Conservation (phyloP, 1,140 invertebrate species). For the Brachystomella parvula region DNA sequence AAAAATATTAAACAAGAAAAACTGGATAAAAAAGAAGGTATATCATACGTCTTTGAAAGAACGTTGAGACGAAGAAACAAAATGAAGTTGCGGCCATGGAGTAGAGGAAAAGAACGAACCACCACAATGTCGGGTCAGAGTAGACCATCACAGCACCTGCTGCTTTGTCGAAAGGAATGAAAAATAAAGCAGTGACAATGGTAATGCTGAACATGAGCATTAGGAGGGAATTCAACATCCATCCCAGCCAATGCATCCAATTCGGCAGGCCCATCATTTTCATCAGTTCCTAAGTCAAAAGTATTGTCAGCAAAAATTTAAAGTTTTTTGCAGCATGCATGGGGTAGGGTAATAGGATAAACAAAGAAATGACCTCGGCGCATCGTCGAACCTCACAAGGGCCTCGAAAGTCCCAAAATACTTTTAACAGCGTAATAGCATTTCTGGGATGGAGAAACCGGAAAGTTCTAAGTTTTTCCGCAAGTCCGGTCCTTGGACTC, state of each 20-base stretch:
- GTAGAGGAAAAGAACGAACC: slow-evolving; percentile 26
- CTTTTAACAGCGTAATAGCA: too few species aligned
- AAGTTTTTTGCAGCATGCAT: too few species aligned
- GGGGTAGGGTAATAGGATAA: too few species aligned
- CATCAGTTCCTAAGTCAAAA: slow-evolving; percentile 31
- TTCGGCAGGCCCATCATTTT: slow-evolving; percentile 26
- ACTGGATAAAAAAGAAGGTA: not conserved
- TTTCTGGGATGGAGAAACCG: too few species aligned
- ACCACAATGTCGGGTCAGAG: slow-evolving; percentile 33
- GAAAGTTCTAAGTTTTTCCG: too few species aligned
- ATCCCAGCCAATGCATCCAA: slow-evolving; percentile 37
- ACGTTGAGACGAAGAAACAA: slow-evolving; percentile 25
- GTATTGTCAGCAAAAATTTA: too few species aligned
- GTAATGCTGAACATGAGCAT: slow-evolving; percentile 27
- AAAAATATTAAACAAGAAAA: too few species aligned
- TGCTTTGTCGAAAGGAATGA: slow-evolving; percentile 20
- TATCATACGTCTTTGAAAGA: slow-evolving; percentile 20
- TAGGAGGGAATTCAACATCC: slow-evolving; percentile 36
- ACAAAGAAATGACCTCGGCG: too few species aligned
- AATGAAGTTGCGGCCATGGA: slow-evolving; percentile 20
- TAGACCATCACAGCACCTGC: slow-evolving; percentile 28
- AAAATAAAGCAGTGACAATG: slow-evolving; percentile 27
- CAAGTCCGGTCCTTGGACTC: too few species aligned
- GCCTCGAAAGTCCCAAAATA: too few species aligned
- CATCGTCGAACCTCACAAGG: too few species aligned